phyloP scores from a whole-genome alignment of 2,888 invertebrate species.

The Diabrotica balteata region DNA sequence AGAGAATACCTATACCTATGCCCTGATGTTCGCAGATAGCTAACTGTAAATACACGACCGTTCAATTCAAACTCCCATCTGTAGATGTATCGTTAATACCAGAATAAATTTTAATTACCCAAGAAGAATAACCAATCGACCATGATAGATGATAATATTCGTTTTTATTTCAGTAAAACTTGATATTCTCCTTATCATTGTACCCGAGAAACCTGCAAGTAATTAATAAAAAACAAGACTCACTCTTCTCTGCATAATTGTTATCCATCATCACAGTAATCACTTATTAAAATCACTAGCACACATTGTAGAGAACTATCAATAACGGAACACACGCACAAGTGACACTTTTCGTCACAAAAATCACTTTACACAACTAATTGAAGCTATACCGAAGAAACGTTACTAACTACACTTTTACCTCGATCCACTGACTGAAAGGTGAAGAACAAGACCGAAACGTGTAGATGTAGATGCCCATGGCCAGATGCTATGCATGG shows the following conservation, averaged over 20 bases:
- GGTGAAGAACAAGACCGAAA: constrained; percentile 27
- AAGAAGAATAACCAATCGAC: constrained; percentile 4
- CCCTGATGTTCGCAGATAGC: constrained; percentile 14
- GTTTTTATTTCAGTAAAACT: constrained; percentile 15
- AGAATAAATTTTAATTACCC: constrained; percentile 16
- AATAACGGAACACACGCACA: constrained; percentile 19
- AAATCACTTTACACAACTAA: constrained; percentile 25
- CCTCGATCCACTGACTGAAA: constrained; percentile 17
- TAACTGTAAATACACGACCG: constrained; percentile 28
- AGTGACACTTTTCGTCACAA: constrained; percentile 21
- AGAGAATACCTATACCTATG: constrained; percentile 12
- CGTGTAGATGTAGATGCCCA: constrained; percentile 18
- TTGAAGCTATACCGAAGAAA: constrained; percentile 9
- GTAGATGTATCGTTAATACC: constrained; percentile 4
- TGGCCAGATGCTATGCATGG: constrained; percentile 27
- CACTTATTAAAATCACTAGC: constrained; percentile 24
- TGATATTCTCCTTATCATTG: constrained; percentile 1
- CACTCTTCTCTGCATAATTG: constrained; percentile 34
- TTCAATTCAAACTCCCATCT: constrained; percentile 15
- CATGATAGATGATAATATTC: constrained; percentile 3
- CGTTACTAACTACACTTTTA: neutral
- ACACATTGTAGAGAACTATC: constrained; percentile 11
- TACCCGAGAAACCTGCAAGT: too few relatives aligned
- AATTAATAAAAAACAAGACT: constrained; percentile 25
- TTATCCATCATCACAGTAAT: constrained; percentile 35